These are phyloP conservation scores for Troides oblongomaculatus DNA, from an alignment of 2,888 invertebrate genomes.

Conservation along the genomic window DNA sequence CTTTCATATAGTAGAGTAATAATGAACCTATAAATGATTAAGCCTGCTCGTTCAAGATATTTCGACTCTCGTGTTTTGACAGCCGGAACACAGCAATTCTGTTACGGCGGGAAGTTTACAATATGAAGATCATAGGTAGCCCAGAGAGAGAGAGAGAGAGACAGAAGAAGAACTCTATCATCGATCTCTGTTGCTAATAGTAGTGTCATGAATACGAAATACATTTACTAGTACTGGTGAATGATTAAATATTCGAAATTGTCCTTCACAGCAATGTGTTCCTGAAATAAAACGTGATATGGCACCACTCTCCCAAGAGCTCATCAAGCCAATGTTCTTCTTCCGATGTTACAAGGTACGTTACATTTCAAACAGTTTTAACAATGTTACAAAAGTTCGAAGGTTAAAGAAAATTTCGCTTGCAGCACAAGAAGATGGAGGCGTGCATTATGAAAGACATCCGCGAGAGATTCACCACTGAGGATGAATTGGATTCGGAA, in stretches of 20 bases:
- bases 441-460: conserved; percentile 87
- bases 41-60: too few species aligned
- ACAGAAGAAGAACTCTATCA: too few species aligned
- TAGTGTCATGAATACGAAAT: too few species aligned
- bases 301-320: conserved; percentile 82
- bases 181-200: too few species aligned
- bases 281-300: conserved; percentile 83
- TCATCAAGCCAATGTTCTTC: conserved; percentile 85
- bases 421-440: conserved; percentile 84
- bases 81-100: too few species aligned
- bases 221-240: too few species aligned
- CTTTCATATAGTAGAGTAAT: too few species aligned
- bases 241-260: neutral
- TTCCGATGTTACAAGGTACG: conserved; percentile 85
- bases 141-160: too few species aligned
- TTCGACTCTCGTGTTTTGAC: too few species aligned
- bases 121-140: too few species aligned
- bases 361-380: neutral
- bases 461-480: conserved; percentile 81
- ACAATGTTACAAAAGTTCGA: neutral
- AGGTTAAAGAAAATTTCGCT: conserved; percentile 21
- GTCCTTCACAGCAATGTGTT: conserved; percentile 82
- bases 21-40: too few species aligned
- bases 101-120: too few species aligned
- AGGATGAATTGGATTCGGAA: conserved; percentile 78